These are phyloP conservation scores for Aphaenogaster rudis DNA, from an alignment of 1,140 invertebrate genomes.

Conservation along the genomic window DNA sequence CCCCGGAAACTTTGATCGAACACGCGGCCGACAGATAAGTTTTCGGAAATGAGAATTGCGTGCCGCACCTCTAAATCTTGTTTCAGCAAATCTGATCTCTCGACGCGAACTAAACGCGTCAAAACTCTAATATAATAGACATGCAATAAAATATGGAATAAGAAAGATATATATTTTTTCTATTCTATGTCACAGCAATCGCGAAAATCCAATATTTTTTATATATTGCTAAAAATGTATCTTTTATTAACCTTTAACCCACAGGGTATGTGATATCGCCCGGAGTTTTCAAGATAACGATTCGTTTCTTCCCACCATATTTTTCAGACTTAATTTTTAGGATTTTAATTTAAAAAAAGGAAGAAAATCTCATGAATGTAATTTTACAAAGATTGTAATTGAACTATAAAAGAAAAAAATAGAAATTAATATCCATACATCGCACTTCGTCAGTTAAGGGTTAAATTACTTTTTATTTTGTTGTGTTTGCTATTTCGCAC, in stretches of 20 bases:
- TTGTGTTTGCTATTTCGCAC: not conserved
- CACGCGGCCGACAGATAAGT: slow-evolving; percentile 43
- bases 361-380: no score
- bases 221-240: not conserved
- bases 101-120: not conserved
- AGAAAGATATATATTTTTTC: not conserved
- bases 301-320: no score
- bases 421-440: no score
- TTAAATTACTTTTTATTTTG: not conserved
- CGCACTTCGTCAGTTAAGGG: no score
- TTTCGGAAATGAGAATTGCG: slow-evolving; percentile 62
- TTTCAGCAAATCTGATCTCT: slow-evolving; percentile 19
- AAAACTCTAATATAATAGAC: not conserved
- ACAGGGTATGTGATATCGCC: no score
- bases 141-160: not conserved
- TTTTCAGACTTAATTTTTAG: no score
- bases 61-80: slow-evolving; percentile 33
- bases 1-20: slow-evolving; percentile 60
- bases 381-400: no score
- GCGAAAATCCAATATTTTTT: not conserved
- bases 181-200: not conserved
- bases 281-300: no score
- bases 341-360: no score
- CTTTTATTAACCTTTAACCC: not conserved
- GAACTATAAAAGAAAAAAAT: no score